Percentiles rank a stretch among this genome's conserved stretches.
Conservation (phyloP, 2,888 invertebrate species). For the Melanargia galathea region DNA sequence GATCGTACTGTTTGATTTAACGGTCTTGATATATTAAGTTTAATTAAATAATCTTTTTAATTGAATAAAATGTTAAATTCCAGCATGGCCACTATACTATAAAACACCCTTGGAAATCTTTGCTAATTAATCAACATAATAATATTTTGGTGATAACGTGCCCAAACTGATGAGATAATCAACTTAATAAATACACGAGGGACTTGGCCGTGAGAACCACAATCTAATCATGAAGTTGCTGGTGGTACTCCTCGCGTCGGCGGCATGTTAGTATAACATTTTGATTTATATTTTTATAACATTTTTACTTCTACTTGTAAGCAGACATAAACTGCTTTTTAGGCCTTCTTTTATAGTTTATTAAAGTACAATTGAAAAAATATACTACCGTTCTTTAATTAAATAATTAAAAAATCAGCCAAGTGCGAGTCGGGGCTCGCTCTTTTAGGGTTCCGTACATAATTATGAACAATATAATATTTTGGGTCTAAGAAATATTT, state of each 20-base stretch:
- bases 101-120: background rate
- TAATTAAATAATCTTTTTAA: background rate
- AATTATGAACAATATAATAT: no score
- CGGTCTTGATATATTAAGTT: no score
- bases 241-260: slow-evolving; percentile 47
- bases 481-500: no score
- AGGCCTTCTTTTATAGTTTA: no score
- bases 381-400: no score
- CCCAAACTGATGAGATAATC: slow-evolving; percentile 13
- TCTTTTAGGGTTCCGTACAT: no score
- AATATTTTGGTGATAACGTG: slow-evolving; percentile 14
- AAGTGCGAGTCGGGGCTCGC: no score
- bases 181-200: slow-evolving; percentile 21
- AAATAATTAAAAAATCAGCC: no score
- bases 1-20: no score
- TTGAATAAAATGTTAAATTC: background rate
- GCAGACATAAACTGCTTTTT: no score
- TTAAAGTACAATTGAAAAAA: no score
- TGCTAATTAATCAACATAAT: slow-evolving; percentile 1
- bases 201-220: background rate
- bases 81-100: background rate
- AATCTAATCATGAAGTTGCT: slow-evolving; percentile 48
- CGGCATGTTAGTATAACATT: slow-evolving; percentile 50
- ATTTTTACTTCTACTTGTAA: background rate
- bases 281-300: slow-evolving; percentile 2